phyloP scores from a whole-genome alignment of 2,113 vertebrate species.

The Piliocolobus tephrosceles region DNA sequence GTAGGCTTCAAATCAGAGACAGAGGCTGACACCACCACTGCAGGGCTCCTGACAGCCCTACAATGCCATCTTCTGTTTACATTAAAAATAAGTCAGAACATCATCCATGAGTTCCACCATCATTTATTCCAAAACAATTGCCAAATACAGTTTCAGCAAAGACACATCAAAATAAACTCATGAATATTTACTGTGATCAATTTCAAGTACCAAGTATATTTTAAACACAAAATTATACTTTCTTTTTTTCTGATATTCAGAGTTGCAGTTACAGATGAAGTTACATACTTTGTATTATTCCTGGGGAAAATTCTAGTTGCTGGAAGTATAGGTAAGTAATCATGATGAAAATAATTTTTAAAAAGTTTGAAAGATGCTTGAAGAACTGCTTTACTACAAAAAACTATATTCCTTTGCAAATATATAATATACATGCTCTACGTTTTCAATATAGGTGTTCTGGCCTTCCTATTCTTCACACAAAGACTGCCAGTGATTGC shows the following conservation, averaged over 20 bases:
- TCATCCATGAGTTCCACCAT: background rate
- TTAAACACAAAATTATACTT: conserved; percentile 38
- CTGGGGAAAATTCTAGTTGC: conserved; percentile 95
- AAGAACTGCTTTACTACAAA: background rate
- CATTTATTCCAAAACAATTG: background rate
- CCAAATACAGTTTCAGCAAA: conserved; percentile 17
- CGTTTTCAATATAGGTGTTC: conserved; percentile 86
- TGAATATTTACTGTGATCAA: background rate
- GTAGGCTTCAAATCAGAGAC: background rate
- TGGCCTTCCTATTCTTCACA: conserved; percentile 96
- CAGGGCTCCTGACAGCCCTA: background rate
- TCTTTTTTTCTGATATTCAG: conserved; percentile 81
- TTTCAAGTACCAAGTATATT: conserved; percentile 33
- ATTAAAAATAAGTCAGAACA: conserved; percentile 26
- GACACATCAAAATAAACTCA: background rate
- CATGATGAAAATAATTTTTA: background rate
- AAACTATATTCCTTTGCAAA: background rate
- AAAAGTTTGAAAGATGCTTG: background rate
- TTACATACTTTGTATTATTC: conserved; percentile 95
- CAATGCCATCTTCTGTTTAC: background rate
- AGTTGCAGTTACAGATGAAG: conserved; percentile 95
- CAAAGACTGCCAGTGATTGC: conserved; percentile 88
- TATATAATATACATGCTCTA: conserved; percentile 13
- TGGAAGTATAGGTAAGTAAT: conserved; percentile 92
- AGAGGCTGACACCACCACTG: background rate